These are phyloP conservation scores for Sisor rabdophorus DNA, from an alignment of 2,113 vertebrate species.

Conservation along the genomic window DNA sequence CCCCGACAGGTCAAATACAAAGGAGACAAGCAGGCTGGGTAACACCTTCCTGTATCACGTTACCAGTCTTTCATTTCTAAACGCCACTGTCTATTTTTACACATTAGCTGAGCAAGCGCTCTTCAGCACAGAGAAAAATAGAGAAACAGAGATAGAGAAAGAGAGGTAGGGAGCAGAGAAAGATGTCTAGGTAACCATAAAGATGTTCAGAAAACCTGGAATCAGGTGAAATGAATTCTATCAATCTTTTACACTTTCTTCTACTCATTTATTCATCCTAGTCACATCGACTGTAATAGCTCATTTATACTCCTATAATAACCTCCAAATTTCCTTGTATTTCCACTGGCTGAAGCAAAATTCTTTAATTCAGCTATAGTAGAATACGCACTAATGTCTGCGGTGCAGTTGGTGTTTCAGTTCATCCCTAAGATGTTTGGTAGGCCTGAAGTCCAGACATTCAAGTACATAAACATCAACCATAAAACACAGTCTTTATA, in stretches of 20 bases:
- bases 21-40: slow-evolving; percentile 61
- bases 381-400: no score
- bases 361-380: no score
- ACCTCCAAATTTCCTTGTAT: no score
- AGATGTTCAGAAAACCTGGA: slow-evolving; percentile 25
- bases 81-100: slow-evolving; percentile 60
- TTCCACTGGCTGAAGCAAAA: no score
- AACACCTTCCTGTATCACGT: slow-evolving; percentile 65
- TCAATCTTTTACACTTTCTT: background rate
- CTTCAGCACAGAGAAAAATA: slow-evolving; percentile 28
- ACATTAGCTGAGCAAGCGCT: slow-evolving; percentile 54
- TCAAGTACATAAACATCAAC: no score
- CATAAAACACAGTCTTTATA: no score
- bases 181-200: slow-evolving; percentile 13
- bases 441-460: no score
- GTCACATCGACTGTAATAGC: no score
- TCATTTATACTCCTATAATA: no score
- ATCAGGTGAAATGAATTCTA: slow-evolving; percentile 33
- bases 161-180: background rate
- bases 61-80: slow-evolving; percentile 61
- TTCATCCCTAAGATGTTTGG: no score
- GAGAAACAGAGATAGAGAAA: background rate
- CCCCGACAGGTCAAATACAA: slow-evolving; percentile 63
- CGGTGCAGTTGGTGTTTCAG: no score
- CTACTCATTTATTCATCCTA: background rate